Conservation (phyloP, 2,888 invertebrate genomes). For the Toxonevra muliebris region DNA sequence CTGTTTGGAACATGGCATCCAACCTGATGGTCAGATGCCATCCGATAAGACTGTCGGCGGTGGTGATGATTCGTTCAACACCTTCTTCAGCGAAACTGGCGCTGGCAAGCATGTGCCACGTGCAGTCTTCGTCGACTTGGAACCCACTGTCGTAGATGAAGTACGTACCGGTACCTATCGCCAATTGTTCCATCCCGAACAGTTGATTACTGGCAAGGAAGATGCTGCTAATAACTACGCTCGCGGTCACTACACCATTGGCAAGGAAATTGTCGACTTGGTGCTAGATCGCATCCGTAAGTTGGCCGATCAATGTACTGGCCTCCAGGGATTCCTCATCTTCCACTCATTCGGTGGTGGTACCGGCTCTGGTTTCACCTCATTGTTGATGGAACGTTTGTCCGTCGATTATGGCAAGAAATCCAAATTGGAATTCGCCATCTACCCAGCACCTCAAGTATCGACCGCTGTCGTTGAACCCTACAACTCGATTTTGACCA, state of each 20-base stretch:
- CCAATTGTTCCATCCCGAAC: constrained; percentile 89
- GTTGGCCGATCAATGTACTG: constrained; percentile 86
- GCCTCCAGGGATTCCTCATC: constrained; percentile 87
- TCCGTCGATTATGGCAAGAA: constrained; percentile 94
- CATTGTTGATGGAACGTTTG: constrained; percentile 89
- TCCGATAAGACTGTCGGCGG: constrained; percentile 80
- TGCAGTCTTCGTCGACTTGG: constrained; percentile 89
- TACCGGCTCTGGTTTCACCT: constrained; percentile 93
- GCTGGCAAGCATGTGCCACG: constrained; percentile 87
- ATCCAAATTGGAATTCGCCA: constrained; percentile 91
- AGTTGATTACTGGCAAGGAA: constrained; percentile 90
- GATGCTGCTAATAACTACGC: constrained; percentile 96
- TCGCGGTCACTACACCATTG: constrained; percentile 93
- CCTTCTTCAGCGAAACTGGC: constrained; percentile 78
- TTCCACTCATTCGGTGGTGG: constrained; percentile 93
- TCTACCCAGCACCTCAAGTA: constrained; percentile 94
- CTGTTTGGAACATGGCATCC: constrained; percentile 85
- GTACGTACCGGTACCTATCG: constrained; percentile 85
- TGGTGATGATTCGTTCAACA: constrained; percentile 81
- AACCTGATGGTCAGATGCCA: constrained; percentile 86
- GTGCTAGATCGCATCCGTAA: constrained; percentile 84
- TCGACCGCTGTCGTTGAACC: constrained; percentile 86
- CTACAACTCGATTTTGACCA: constrained; percentile 92
- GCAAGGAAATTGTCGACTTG: constrained; percentile 87
- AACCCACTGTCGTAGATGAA: constrained; percentile 92